These are phyloP conservation scores for Uloborus diversus DNA, from an alignment of 1,140 invertebrate genomes.

Conservation along the genomic window DNA sequence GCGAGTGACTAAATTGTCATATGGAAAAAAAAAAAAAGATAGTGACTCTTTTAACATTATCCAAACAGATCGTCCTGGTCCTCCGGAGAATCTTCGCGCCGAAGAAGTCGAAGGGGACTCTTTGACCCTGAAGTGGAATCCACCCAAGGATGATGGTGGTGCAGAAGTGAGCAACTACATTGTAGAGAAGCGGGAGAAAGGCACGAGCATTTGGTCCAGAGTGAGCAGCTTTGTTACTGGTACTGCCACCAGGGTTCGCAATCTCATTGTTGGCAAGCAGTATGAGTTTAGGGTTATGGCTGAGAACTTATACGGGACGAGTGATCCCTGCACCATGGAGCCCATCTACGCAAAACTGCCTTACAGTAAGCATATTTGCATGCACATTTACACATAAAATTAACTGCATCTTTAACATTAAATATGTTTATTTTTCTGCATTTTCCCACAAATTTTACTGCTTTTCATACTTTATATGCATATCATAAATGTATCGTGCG, in stretches of 20 bases:
- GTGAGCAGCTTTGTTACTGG: conserved; percentile 90
- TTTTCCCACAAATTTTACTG: no score
- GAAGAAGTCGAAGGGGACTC: conserved; percentile 96
- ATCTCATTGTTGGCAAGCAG: conserved; percentile 86
- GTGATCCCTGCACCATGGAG: conserved; percentile 89
- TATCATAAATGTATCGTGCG: no score
- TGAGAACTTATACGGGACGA: conserved; percentile 95
- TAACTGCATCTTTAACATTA: no score
- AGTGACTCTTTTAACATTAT: no score
- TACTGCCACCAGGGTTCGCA: conserved; percentile 87
- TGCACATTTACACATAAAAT: no score
- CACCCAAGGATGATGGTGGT: conserved; percentile 95
- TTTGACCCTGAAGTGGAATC: conserved; percentile 93
- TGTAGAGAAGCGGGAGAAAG: conserved; percentile 89
- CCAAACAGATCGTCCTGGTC: conserved; percentile 80
- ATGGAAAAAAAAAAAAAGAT: no score
- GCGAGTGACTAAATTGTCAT: no score
- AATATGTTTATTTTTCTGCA: no score
- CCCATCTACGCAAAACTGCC: conserved; percentile 94
- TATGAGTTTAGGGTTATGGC: conserved; percentile 99
- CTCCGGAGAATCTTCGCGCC: conserved; percentile 86
- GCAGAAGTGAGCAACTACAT: conserved; percentile 96
- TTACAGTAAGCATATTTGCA: conserved; percentile 75
- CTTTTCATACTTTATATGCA: no score
- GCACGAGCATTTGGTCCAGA: conserved; percentile 84